Conservation (phyloP, 92 coral and sea anemone species). For the Parazoanthus atlanticus region DNA sequence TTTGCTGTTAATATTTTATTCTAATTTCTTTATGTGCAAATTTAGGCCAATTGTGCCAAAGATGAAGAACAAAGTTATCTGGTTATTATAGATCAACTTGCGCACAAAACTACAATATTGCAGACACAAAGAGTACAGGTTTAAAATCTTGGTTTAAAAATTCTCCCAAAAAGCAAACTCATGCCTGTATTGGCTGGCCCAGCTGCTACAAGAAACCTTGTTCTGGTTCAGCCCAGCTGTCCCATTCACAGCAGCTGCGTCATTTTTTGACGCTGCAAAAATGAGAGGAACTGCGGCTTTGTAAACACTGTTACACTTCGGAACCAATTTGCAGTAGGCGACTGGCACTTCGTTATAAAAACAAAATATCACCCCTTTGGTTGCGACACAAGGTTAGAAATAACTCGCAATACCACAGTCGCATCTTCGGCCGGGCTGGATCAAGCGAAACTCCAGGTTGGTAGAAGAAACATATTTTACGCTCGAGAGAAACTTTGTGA, state of each 20-base stretch:
- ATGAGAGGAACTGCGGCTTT: not conserved
- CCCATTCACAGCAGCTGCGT: not conserved
- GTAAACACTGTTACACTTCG: not conserved
- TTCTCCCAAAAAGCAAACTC: not conserved
- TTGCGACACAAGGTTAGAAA: not conserved
- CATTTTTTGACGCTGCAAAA: not conserved
- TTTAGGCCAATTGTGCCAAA: too few relatives aligned
- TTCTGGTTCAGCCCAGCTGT: not conserved
- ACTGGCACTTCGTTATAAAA: not conserved
- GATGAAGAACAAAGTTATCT: too few relatives aligned
- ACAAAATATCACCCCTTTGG: not conserved
- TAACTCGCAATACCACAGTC: not conserved
- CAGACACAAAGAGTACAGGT: too few relatives aligned
- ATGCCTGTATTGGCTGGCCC: not conserved
- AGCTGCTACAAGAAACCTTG: not conserved
- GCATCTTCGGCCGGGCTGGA: not conserved
- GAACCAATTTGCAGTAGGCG: not conserved
- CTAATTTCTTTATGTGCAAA: too few relatives aligned
- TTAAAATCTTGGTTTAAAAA: too few relatives aligned
- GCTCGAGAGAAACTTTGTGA: too few relatives aligned
- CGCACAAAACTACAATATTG: too few relatives aligned
- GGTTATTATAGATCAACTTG: too few relatives aligned
- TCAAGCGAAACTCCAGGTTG: not conserved
- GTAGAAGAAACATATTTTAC: not conserved
- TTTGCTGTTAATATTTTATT: too few relatives aligned